These are phyloP conservation scores for Orchesellides sinensis DNA, from an alignment of 2,888 invertebrate species.

Conservation along the genomic window DNA sequence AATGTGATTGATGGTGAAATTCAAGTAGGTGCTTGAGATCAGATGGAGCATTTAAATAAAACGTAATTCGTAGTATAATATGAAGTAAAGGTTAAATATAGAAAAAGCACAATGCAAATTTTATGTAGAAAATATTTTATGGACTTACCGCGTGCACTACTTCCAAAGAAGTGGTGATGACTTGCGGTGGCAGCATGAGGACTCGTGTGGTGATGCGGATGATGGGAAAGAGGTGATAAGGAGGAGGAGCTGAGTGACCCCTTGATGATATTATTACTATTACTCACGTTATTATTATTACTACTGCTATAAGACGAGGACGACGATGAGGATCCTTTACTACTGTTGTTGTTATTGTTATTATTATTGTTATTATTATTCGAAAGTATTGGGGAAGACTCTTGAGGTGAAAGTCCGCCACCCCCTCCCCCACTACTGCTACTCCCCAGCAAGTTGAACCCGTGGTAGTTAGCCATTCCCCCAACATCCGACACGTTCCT, in stretches of 20 bases:
- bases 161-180: constrained; percentile 52
- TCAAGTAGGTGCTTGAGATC: too few relatives aligned
- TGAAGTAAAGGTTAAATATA: too few relatives aligned
- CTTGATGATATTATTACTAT: neutral
- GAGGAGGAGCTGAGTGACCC: constrained; percentile 19
- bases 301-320: too few relatives aligned
- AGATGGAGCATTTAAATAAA: too few relatives aligned
- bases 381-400: constrained; percentile 8
- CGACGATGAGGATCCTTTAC: neutral
- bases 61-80: too few relatives aligned
- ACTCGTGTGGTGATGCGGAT: constrained; percentile 25
- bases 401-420: constrained; percentile 18
- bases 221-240: constrained; percentile 47
- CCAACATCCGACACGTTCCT: neutral
- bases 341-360: constrained; percentile 37
- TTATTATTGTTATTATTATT: constrained; percentile 47
- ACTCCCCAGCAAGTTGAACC: constrained; percentile 42
- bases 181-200: constrained; percentile 3
- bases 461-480: constrained; percentile 24
- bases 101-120: neutral
- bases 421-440: constrained; percentile 5
- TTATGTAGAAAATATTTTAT: too few relatives aligned
- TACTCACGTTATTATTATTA: neutral
- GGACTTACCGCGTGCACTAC: constrained; percentile 55
- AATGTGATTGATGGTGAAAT: neutral